A percentile compares a stretch with the other conserved stretches of the same genome.
Conservation (phyloP, 92 coral and sea anemone genomes). For the Epizoanthus ramosus region DNA sequence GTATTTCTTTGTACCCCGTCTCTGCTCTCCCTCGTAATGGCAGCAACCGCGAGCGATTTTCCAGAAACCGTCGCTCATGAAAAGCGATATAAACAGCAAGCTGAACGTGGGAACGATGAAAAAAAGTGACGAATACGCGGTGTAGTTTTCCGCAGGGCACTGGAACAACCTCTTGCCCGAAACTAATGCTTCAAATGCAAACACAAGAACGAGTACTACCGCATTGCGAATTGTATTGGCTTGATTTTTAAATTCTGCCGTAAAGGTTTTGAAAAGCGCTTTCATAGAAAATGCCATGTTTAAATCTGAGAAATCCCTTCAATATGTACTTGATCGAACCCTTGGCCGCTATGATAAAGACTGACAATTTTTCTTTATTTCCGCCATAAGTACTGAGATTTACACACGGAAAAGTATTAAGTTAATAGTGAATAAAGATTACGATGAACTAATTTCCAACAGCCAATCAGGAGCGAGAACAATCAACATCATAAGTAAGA, state of each 20-base stretch:
- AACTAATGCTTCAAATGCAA: conserved; percentile 70
- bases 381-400: no score
- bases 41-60: conserved; percentile 69
- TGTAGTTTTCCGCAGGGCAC: conserved; percentile 64
- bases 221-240: conserved; percentile 69
- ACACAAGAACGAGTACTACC: conserved; percentile 62
- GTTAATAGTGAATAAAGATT: no score
- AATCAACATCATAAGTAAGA: no score
- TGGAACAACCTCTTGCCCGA: conserved; percentile 52
- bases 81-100: conserved; percentile 56
- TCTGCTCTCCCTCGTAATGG: conserved; percentile 53
- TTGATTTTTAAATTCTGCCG: conserved; percentile 63
- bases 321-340: no score
- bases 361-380: no score
- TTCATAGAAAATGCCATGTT: conserved; percentile 67
- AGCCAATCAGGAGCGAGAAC: no score
- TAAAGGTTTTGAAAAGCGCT: conserved; percentile 62
- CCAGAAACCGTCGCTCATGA: conserved; percentile 71
- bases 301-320: no score
- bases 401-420: no score
- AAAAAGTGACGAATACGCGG: conserved; percentile 62
- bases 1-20: conserved; percentile 39
- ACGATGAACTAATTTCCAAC: no score
- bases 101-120: conserved; percentile 66
- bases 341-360: no score